Conservation (phyloP, 2,113 vertebrate genomes). For the Pachycephala philippinensis region DNA sequence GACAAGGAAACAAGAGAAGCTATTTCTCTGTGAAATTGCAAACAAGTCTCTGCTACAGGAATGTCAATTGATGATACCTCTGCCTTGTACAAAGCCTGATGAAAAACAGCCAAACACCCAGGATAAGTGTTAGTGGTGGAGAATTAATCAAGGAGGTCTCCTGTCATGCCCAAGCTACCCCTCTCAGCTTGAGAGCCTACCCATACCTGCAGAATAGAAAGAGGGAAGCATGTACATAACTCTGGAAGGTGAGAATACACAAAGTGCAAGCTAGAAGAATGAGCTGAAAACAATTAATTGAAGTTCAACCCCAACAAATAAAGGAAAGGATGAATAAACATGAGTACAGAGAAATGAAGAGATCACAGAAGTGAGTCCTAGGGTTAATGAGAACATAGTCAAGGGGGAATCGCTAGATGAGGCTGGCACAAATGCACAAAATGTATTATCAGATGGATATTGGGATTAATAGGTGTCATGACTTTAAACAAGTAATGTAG, state of each 20-base stretch:
- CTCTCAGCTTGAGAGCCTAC: background rate
- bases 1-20: background rate
- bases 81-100: background rate
- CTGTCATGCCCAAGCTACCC: background rate
- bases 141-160: background rate
- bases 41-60: background rate
- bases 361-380: background rate
- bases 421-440: background rate
- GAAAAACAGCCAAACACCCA: background rate
- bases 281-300: background rate
- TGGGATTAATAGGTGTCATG: slow-evolving; percentile 26
- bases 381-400: slow-evolving; percentile 20
- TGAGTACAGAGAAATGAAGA: background rate
- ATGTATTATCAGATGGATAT: background rate
- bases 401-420: background rate
- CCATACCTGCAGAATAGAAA: background rate
- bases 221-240: background rate
- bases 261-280: background rate
- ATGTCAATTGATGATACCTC: background rate
- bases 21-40: background rate
- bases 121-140: background rate
- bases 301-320: background rate
- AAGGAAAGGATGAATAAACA: slow-evolving; percentile 39
- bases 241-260: background rate
- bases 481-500: background rate